Evolutionary conservation across 2,113 vertebrate genomes (phyloP), one percentile per base, ranked within the genome.

Genomic region (Dryoscopus gambensis): DNA sequence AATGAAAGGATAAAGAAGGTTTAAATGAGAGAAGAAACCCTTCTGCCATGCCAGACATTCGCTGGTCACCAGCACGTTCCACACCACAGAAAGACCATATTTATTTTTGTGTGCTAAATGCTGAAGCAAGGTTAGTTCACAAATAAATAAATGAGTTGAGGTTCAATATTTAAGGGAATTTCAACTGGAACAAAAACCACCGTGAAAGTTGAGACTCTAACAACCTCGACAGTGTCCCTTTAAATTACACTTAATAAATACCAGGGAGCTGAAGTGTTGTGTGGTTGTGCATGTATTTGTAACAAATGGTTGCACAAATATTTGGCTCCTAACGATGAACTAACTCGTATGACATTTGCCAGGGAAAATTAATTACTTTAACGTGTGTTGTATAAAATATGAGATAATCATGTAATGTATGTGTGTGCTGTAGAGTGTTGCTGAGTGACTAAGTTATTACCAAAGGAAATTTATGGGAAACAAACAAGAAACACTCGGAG

Each of bases 311-410:
- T 98, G 96, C 97, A 98, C 97, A 98, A 98, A 98, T 98, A 98
- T 97, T 98, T 98, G 98, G 97, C 97, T 98, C 77, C 90, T 96
- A 97, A 97, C 42, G 71, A 90, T 95, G 96, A 97, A 96, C 96
- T 97, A 98, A 98, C 97, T 97, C 96, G 97, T 97, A 97, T 97
- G 98, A 98, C 97, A 98, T 98, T 98, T 98, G 91, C 94, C 91
- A 95, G 88, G 91, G 94, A 97, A 98, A 98, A 98, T 98, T 97
- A 98, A 98, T 98, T 98, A 95, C 95, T 97, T 97, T 95, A 98
- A 97, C 93, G 96, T 97, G 96, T 98, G 96, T 96, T 97, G 83
- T 95, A 97, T 97, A 98, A 98, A 98, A 97, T 98, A 97, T 87
- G 94, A 97, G 96, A 96, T 95, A 95, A 98, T 96, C 88, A 30